A percentile compares a stretch with the other conserved stretches of the same genome.
Conservation (phyloP, 2,888 invertebrate species). For the Lepidochrysops patricia region DNA sequence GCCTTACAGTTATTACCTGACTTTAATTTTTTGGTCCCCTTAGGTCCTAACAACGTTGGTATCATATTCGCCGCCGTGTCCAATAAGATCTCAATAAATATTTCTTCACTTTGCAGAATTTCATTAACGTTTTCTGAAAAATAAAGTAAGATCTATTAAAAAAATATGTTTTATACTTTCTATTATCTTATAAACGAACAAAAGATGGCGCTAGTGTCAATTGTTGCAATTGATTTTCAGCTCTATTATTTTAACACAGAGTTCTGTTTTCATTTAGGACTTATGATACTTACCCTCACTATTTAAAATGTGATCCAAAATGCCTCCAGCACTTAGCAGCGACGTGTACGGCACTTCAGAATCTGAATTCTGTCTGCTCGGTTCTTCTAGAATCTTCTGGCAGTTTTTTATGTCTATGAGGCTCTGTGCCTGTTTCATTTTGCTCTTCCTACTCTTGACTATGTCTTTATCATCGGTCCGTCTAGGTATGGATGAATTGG, state of each 20-base stretch:
- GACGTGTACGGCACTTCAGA: constrained; percentile 62
- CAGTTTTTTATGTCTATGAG: constrained; percentile 53
- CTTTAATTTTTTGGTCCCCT: constrained; percentile 75
- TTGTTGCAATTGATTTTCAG: too few species aligned
- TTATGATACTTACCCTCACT: constrained; percentile 50
- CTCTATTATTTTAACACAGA: too few species aligned
- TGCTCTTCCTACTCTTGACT: constrained; percentile 53
- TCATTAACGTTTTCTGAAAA: constrained; percentile 75
- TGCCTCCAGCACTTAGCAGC: constrained; percentile 51
- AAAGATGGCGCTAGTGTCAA: too few species aligned
- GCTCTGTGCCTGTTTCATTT: constrained; percentile 55
- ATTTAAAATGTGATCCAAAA: constrained; percentile 52
- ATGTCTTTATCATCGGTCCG: constrained; percentile 54
- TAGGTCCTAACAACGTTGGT: constrained; percentile 75
- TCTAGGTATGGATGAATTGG: constrained; percentile 56
- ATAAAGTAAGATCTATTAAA: too few species aligned
- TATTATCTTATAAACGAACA: too few species aligned
- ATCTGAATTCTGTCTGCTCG: constrained; percentile 55
- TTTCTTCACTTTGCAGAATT: constrained; percentile 79
- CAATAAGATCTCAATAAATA: constrained; percentile 77
- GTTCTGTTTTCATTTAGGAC: too few species aligned
- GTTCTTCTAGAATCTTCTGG: constrained; percentile 43
- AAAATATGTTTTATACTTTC: too few species aligned
- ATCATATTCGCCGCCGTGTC: constrained; percentile 74
- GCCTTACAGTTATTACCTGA: constrained; percentile 58